Evolutionary conservation across 2,888 invertebrate species (phyloP), one percentile per base, ranked within the genome.

Genomic region (Megastigmus dorsalis): DNA sequence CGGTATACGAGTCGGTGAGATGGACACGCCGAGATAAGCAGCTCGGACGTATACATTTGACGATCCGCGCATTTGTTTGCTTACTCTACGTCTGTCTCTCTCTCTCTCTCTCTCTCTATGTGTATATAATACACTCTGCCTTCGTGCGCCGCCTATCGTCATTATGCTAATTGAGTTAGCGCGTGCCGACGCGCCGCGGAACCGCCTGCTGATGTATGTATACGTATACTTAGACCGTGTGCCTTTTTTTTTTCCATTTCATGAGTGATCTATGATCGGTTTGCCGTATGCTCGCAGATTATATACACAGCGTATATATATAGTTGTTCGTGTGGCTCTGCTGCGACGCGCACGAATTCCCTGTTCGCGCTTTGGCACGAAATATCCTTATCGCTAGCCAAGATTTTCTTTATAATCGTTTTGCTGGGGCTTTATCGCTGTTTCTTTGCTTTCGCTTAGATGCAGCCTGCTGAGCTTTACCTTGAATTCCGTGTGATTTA

Each of bases 151-250:
- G n/a, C n/a, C 57, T 10, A 65, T 66, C 54, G 43, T 26, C 57
- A 48, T 57, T 67, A 57, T 67, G 67, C 67, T 57, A 67, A 67
- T 67, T 48, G 67, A 67, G 67, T 67, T 55, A 57, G 57, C 55
- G 50, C 45, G 45, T 13, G 73, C 41, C 13, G 5, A 9, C 28
- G 28, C 65, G 60, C 36, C 28, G n/a, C 3, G 4, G 15, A 30
- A 48, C 45, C 48, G 33, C 38, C 57, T 38, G 6, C 54, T 54
- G 33, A n/a, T n/a, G n/a, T n/a, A n/a, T 26, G 13, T 23, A 36
- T 4, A 13, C 23, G 23, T 18, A 7, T 0, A 18, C 23, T 9
- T 30, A 7, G n/a, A 15, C 36, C 10, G n/a, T n/a, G n/a, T n/a
- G n/a, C 33, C 43, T 63, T 50, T 18, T 6, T 41, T 45, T 18